These are phyloP conservation scores for Drosophila rubida DNA, from an alignment of 2,888 invertebrate genomes.

Conservation along the genomic window DNA sequence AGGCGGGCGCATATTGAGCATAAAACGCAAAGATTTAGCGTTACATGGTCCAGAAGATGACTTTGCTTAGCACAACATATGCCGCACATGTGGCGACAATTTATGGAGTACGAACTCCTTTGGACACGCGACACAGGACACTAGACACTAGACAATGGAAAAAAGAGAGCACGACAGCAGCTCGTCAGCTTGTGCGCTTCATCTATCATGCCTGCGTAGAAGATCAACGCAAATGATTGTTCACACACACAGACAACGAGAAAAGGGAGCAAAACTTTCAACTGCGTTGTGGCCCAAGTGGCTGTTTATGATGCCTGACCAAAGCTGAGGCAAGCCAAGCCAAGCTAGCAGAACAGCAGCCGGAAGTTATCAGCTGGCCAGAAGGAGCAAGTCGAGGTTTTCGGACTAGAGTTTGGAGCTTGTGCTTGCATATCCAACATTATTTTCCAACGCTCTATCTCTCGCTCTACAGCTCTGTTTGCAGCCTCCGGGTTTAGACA, in stretches of 20 bases:
- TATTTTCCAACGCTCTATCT: constrained; percentile 15
- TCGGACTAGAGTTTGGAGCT: constrained; percentile 1
- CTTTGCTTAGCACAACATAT: constrained; percentile 60
- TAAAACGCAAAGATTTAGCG: constrained; percentile 76
- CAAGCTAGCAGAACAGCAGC: constrained; percentile 10
- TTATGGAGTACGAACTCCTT: constrained; percentile 28
- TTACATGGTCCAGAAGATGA: constrained; percentile 68
- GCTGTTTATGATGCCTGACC: constrained; percentile 55
- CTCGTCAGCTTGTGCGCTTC: constrained; percentile 47
- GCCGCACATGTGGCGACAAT: constrained; percentile 55
- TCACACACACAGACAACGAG: background rate
- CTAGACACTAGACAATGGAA: background rate
- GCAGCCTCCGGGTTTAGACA: constrained; percentile 55
- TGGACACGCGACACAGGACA: background rate
- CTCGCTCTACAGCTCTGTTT: background rate
- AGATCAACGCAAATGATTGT: constrained; percentile 49
- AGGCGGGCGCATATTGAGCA: constrained; percentile 64
- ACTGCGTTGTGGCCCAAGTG: constrained; percentile 59
- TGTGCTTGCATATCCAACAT: constrained; percentile 20
- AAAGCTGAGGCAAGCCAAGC: background rate
- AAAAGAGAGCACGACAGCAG: constrained; percentile 30
- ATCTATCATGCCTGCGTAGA: constrained; percentile 67
- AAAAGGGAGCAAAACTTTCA: constrained; percentile 6
- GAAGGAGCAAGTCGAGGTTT: constrained; percentile 49
- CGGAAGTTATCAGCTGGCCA: constrained; percentile 74